Conservation (phyloP, 1,140 invertebrate species). For the Brachionus angularis region DNA sequence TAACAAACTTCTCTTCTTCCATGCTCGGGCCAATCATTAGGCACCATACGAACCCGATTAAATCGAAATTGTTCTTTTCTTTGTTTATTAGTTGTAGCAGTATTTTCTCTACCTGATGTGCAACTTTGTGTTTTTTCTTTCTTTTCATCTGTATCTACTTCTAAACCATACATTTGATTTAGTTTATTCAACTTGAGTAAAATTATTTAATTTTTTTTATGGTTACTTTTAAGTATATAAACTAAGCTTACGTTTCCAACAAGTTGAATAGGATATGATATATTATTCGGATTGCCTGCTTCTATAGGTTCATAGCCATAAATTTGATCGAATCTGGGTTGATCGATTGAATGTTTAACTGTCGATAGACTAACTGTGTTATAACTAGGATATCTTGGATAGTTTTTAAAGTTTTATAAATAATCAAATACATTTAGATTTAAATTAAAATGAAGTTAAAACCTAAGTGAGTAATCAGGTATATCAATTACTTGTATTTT, state of each 20-base stretch:
- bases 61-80: slow-evolving; percentile 28
- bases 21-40: slow-evolving; percentile 17
- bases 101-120: slow-evolving; percentile 39
- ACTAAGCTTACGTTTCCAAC: slow-evolving; percentile 12
- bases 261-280: not conserved
- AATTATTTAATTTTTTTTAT: too few relatives aligned
- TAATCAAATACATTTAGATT: too few relatives aligned
- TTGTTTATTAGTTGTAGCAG: not conserved
- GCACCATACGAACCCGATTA: slow-evolving; percentile 19
- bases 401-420: too few relatives aligned
- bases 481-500: slow-evolving; percentile 22
- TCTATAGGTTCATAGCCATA: slow-evolving; percentile 22
- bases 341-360: slow-evolving; percentile 27
- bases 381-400: not conserved
- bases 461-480: slow-evolving; percentile 29
- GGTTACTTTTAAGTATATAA: too few relatives aligned
- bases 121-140: not conserved
- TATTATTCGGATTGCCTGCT: not conserved
- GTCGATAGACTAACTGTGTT: slow-evolving; percentile 8
- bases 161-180: too few relatives aligned
- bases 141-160: not conserved
- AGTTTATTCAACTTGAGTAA: too few relatives aligned
- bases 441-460: too few relatives aligned
- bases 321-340: not conserved
- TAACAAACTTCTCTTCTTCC: not conserved